Base-by-base conservation (phyloP, 2,888 invertebrate species). In the Amphipyra tragopoginis region DNA sequence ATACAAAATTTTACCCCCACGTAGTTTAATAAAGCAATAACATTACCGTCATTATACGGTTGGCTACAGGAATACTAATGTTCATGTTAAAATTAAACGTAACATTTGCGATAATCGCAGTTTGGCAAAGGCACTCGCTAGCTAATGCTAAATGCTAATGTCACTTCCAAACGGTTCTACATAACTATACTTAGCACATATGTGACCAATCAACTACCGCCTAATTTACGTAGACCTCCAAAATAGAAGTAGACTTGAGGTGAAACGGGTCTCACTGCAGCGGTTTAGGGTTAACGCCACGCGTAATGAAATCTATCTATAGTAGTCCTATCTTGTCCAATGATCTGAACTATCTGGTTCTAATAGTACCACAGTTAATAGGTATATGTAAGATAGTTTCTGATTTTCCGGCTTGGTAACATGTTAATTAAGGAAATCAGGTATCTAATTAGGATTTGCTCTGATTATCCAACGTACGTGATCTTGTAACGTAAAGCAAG, bases 111-210 rank as follows among this genome's bases (percentile, higher is more conserved):
- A 63, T 74, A 42, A 56, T 62, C 56, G 56, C 43, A 75, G 65
- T 65, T 78, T 75, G 76, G 72, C 79, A 70, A 51, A 57, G 38
- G 40, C 48, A 44, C 50, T 48, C 43, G 34, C 51, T 39, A 49
- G 26, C 59, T 54, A 73, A 62, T 58, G 53, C 42, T 73, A 60
- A 63, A 60, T 53, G 55, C 58, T 68, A 63, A 77, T 77, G 54
- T 63, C 60, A 55, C 71, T 44, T 60, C 59, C 45, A 57, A 77
- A 69, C 49, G 47, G 55, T 44, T 56, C 62, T 51, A 74, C 43
- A 54, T 56, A 63, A 50, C 51, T 50, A 45, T 60, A 38, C 10
- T 1, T 38, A 70, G 33, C 4, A 50, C 26, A 69, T 55, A 51
- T 45, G 42, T 40, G 52, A 38, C 64, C 44, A 58, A 57, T 64